Conservation (phyloP, 2,113 vertebrate species). For the Euleptes europaea region DNA sequence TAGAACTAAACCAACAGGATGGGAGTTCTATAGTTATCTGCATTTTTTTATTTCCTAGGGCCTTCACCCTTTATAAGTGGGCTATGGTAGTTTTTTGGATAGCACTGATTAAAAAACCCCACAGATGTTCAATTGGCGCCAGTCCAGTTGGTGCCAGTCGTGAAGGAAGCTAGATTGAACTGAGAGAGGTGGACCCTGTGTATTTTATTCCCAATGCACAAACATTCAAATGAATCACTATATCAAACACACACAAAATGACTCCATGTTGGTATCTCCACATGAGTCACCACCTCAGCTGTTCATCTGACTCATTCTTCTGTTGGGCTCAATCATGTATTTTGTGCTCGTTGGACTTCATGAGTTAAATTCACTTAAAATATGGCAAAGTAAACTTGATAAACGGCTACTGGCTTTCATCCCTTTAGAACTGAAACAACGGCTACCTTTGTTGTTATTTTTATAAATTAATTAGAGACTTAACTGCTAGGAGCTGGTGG, state of each 20-base stretch:
- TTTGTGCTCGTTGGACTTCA: not conserved
- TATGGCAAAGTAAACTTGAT: slow-evolving; percentile 27
- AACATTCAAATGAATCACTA: not conserved
- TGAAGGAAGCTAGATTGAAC: not conserved
- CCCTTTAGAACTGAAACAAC: slow-evolving; percentile 27
- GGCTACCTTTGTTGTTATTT: slow-evolving; percentile 27
- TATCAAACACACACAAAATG: not conserved
- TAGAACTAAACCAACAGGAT: not conserved
- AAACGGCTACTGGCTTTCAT: slow-evolving; percentile 29
- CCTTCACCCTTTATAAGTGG: not conserved
- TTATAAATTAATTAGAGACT: slow-evolving; percentile 19
- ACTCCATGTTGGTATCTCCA: not conserved
- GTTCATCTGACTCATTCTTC: not conserved
- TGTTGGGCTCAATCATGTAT: not conserved
- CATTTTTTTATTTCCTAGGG: not conserved
- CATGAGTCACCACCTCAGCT: not conserved
- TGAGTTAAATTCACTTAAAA: not conserved
- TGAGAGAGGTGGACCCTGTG: no score
- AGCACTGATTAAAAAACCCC: no score
- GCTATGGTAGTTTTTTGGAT: no score
- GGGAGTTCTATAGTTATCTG: not conserved
- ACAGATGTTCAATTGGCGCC: no score
- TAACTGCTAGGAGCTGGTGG: not conserved
- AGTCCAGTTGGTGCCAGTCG: no score
- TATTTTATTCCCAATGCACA: not conserved